phyloP scores from a whole-genome alignment of 2,888 invertebrate genomes.

The Lumbricus terrestris region DNA sequence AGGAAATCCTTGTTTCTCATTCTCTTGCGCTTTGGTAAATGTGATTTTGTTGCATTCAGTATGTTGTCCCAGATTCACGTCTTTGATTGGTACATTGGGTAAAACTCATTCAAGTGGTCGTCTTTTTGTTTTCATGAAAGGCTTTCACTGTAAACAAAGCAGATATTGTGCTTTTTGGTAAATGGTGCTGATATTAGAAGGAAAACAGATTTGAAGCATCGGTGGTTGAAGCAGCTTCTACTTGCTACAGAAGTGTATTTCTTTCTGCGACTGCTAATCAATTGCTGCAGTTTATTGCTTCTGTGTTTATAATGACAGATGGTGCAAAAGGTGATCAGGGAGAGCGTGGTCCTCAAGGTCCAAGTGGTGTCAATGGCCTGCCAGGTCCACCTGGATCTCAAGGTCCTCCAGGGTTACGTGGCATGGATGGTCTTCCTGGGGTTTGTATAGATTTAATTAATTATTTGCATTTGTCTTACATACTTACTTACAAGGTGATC shows the following conservation, averaged over 20 bases:
- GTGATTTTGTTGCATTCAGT: not conserved
- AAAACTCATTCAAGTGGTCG: no score
- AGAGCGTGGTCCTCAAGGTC: constrained; percentile 14
- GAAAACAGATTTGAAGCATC: not conserved
- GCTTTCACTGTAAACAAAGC: not conserved
- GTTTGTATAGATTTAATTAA: constrained; percentile 24
- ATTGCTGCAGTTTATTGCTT: not conserved
- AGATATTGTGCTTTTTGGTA: not conserved
- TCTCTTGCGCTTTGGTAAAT: not conserved
- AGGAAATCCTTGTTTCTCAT: not conserved
- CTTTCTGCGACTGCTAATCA: not conserved
- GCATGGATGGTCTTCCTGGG: constrained; percentile 36
- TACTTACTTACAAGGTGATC: no score
- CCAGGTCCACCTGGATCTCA: constrained; percentile 26
- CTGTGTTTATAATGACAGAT: not conserved
- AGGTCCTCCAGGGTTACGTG: constrained; percentile 30
- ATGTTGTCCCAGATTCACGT: no score
- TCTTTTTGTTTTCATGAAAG: not conserved
- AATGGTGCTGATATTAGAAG: not conserved
- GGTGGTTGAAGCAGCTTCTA: no score
- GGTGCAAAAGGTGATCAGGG: constrained; percentile 23
- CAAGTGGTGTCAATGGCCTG: not conserved
- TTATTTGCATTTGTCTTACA: not conserved
- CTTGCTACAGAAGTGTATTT: not conserved
- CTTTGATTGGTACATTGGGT: no score